Percentiles rank a stretch among this genome's conserved stretches.
Conservation (phyloP, 2,797 vertebrate genomes). For the Sylvilagus floridanus region DNA sequence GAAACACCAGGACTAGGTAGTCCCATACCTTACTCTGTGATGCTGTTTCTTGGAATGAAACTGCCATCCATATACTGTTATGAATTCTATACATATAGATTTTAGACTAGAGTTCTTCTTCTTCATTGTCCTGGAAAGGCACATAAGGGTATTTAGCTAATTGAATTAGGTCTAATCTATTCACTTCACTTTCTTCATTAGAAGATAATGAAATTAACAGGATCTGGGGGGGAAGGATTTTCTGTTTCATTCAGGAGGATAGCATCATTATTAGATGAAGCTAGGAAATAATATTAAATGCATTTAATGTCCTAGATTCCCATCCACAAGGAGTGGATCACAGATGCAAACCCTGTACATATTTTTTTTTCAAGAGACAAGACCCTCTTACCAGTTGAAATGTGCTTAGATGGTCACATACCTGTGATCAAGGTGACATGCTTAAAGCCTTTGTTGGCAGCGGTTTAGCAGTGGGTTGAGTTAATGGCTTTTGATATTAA, state of each 20-base stretch:
- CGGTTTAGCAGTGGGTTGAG: neutral
- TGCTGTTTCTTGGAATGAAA: neutral
- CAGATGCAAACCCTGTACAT: neutral
- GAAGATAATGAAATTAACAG: slow-evolving; percentile 23
- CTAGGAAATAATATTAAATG: neutral
- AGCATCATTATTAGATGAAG: slow-evolving; percentile 18
- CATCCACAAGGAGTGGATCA: neutral
- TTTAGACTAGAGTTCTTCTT: neutral
- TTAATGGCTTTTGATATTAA: neutral
- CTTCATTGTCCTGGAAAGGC: neutral
- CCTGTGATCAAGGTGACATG: neutral
- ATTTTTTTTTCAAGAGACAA: neutral
- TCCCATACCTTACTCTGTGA: neutral
- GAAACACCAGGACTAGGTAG: neutral
- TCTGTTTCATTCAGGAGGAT: slow-evolving; percentile 10
- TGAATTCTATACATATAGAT: neutral
- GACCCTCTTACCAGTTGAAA: neutral
- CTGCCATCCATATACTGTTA: too few relatives aligned
- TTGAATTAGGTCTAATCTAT: slow-evolving; percentile 24
- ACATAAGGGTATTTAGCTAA: neutral
- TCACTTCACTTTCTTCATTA: slow-evolving; percentile 29
- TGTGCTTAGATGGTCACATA: neutral
- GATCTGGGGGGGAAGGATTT: neutral
- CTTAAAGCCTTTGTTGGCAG: neutral
- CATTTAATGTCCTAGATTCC: neutral